Evolutionary conservation across 1,140 invertebrate species (phyloP).

Genomic region (Grapholita molesta): DNA sequence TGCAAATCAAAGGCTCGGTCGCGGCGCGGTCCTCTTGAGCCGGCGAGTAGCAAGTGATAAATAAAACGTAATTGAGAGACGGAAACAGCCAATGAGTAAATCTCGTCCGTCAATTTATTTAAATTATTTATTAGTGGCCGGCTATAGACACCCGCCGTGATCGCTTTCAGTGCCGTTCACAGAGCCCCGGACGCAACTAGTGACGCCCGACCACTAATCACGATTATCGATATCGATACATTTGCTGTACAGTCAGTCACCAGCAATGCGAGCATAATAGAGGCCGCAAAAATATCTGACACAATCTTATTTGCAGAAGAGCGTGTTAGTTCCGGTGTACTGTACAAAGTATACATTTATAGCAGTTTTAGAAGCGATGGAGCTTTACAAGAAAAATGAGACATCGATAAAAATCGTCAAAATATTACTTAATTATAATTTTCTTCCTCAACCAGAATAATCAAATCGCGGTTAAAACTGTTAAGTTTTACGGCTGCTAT

Average conservation of each 20-base stretch:
- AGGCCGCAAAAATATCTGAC: no score
- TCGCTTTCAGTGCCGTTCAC: slow-evolving; percentile 68
- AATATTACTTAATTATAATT: no score
- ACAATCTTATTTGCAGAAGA: no score
- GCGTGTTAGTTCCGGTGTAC: no score
- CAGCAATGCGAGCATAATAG: no score
- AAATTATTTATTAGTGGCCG: slow-evolving; percentile 77
- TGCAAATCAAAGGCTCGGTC: slow-evolving; percentile 20
- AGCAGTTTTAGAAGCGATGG: no score
- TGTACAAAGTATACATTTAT: no score
- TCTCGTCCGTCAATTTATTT: slow-evolving; percentile 78
- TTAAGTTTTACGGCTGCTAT: no score
- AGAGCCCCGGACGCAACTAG: slow-evolving; percentile 58
- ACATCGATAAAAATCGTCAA: no score
- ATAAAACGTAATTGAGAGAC: slow-evolving; percentile 76
- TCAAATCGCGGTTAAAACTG: no score
- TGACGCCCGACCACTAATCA: slow-evolving; percentile 22
- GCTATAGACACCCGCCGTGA: slow-evolving; percentile 73
- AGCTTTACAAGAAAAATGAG: no score
- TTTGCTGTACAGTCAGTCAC: background rate
- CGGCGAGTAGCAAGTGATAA: slow-evolving; percentile 73
- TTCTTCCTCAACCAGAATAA: no score
- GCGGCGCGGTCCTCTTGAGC: slow-evolving; percentile 43
- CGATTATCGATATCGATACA: slow-evolving; percentile 44
- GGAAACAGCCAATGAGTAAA: slow-evolving; percentile 77